Evolutionary conservation across 2,888 invertebrate species (phyloP).

Genomic region (Eupeodes luniger): DNA sequence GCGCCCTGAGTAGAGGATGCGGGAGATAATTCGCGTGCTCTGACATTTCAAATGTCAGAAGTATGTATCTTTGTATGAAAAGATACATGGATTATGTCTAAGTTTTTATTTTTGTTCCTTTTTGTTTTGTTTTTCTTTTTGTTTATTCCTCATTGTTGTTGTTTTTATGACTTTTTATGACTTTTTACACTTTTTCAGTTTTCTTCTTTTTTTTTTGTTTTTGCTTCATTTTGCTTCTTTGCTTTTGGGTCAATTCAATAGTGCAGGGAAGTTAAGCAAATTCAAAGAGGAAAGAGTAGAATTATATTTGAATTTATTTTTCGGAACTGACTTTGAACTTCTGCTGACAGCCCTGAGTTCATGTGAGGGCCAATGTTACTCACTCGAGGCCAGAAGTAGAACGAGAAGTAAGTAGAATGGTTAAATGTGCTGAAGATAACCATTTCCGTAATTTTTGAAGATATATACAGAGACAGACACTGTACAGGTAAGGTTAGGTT

Average conservation of each 20-base stretch:
- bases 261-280: conserved; percentile 31
- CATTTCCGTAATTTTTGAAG: not conserved
- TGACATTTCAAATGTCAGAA: conserved; percentile 68
- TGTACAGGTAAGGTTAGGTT: too few relatives aligned
- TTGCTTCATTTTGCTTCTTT: not conserved
- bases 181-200: not conserved
- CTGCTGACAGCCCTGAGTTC: conserved; percentile 26
- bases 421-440: not conserved
- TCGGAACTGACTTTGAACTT: conserved; percentile 68
- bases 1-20: conserved; percentile 17
- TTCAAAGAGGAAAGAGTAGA: conserved; percentile 10
- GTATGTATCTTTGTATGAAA: conserved; percentile 15
- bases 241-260: conserved; percentile 44
- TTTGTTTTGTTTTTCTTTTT: not conserved
- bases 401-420: not conserved
- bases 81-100: conserved; percentile 63
- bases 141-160: not conserved
- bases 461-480: not conserved
- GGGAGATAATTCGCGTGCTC: conserved; percentile 50
- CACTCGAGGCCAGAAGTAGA: not conserved
- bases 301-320: conserved; percentile 45
- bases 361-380: conserved; percentile 55
- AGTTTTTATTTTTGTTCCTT: conserved; percentile 8
- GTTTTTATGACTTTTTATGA: not conserved
- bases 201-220: not conserved